phyloP scores from a whole-genome alignment of 2,888 invertebrate genomes.

The Tetheella fluctuosa region DNA sequence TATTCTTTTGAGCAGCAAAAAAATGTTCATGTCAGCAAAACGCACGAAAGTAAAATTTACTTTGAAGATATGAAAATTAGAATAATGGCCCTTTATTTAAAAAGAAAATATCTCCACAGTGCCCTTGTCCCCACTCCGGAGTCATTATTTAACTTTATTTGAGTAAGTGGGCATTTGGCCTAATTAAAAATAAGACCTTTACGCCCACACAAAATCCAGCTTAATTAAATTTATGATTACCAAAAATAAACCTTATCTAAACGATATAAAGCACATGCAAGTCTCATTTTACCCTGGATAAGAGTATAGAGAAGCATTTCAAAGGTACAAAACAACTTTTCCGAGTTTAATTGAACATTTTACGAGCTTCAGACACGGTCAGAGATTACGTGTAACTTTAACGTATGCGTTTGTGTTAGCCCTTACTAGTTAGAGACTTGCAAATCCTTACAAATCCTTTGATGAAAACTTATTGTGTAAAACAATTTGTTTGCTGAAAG shows the following conservation, averaged over 20 bases:
- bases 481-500: neutral
- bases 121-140: neutral
- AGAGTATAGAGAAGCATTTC: neutral
- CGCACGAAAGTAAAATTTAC: neutral
- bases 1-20: neutral
- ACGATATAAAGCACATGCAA: neutral
- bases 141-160: conserved; percentile 3
- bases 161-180: conserved; percentile 11
- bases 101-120: conserved; percentile 7
- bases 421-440: neutral
- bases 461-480: neutral
- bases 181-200: conserved; percentile 10
- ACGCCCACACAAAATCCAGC: conserved; percentile 8
- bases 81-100: neutral
- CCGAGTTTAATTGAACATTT: conserved; percentile 5
- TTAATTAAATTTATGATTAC: neutral
- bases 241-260: conserved; percentile 1
- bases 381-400: neutral
- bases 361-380: conserved; percentile 3
- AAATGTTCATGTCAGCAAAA: neutral
- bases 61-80: conserved; percentile 3
- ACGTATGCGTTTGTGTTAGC: neutral
- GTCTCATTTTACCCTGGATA: neutral
- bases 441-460: neutral
- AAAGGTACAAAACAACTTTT: conserved; percentile 4